Percentiles rank a stretch among this genome's conserved stretches.
phyloP scores from a whole-genome alignment of 1,140 invertebrate species.

The Branchinecta lynchi region DNA sequence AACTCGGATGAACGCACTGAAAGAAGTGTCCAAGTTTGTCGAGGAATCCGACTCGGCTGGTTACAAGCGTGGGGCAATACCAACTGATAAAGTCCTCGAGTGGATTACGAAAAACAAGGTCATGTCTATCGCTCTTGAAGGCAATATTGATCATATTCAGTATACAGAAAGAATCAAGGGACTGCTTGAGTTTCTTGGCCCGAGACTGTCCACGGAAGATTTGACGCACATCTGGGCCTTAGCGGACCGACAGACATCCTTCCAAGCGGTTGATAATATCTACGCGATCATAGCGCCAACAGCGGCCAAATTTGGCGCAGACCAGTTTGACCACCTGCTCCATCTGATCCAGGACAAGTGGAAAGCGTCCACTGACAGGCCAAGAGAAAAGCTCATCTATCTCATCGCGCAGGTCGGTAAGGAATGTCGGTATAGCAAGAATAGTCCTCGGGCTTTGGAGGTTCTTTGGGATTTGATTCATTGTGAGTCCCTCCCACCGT shows the following conservation, averaged over 20 bases:
- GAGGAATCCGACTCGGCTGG: conserved; percentile 32
- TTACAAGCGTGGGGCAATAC: conserved; percentile 30
- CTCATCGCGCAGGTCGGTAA: conserved; percentile 38
- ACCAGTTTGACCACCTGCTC: conserved; percentile 36
- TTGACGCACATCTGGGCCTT: conserved; percentile 37
- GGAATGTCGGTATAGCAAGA: conserved; percentile 30
- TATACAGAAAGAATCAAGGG: conserved; percentile 40
- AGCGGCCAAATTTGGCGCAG: conserved; percentile 35
- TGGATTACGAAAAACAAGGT: conserved; percentile 38
- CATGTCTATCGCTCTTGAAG: conserved; percentile 38
- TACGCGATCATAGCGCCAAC: conserved; percentile 38
- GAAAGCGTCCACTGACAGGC: conserved; percentile 31
- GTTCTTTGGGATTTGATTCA: conserved; percentile 38
- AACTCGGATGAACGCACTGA: conserved; percentile 40
- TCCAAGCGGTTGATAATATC: conserved; percentile 40
- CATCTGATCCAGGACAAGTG: conserved; percentile 34
- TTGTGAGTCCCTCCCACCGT: conserved; percentile 31
- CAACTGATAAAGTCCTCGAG: conserved; percentile 33
- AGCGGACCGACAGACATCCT: conserved; percentile 32
- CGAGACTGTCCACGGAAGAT: conserved; percentile 35
- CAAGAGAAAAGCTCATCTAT: conserved; percentile 35
- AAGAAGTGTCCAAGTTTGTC: conserved; percentile 36
- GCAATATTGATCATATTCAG: conserved; percentile 40
- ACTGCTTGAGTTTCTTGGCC: conserved; percentile 36
- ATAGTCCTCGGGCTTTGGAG: conserved; percentile 33